These are phyloP conservation scores for Andrena fulva DNA, from an alignment of 2,888 invertebrate genomes.

Conservation along the genomic window DNA sequence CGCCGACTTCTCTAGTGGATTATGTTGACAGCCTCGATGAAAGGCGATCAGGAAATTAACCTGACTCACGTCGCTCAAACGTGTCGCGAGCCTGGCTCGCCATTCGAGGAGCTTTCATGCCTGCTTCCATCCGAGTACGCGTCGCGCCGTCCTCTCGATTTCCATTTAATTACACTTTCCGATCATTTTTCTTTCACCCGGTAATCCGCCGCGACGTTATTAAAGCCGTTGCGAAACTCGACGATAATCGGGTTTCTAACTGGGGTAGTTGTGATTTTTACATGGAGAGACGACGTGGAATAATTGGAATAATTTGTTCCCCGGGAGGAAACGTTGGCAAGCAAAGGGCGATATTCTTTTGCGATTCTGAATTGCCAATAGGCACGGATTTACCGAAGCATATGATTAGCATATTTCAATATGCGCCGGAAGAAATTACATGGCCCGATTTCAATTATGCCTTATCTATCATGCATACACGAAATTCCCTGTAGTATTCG, in stretches of 20 bases:
- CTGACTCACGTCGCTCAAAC: slow-evolving; percentile 61
- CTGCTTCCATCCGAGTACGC: not conserved
- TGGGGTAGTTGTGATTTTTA: not conserved
- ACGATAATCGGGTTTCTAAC: not conserved
- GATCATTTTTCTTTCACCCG: not conserved
- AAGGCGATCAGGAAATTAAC: slow-evolving; percentile 74
- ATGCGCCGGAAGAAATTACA: slow-evolving; percentile 29
- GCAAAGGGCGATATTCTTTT: not conserved
- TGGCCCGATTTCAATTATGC: slow-evolving; percentile 40
- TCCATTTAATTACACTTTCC: slow-evolving; percentile 43
- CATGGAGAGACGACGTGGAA: too few species aligned
- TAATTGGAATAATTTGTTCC: too few species aligned
- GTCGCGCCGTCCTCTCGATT: slow-evolving; percentile 16
- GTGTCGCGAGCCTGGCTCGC: slow-evolving; percentile 40
- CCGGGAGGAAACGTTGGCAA: not conserved
- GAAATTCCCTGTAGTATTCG: not conserved
- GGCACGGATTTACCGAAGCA: not conserved
- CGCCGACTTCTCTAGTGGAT: slow-evolving; percentile 63
- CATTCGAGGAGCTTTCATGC: slow-evolving; percentile 15
- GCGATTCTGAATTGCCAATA: not conserved
- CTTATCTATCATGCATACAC: slow-evolving; percentile 11
- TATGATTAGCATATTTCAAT: not conserved
- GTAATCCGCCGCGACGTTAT: not conserved
- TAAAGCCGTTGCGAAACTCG: not conserved
- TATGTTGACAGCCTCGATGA: slow-evolving; percentile 63